These are phyloP conservation scores for Unio delphinus DNA, from an alignment of 2,888 invertebrate species.

Conservation along the genomic window DNA sequence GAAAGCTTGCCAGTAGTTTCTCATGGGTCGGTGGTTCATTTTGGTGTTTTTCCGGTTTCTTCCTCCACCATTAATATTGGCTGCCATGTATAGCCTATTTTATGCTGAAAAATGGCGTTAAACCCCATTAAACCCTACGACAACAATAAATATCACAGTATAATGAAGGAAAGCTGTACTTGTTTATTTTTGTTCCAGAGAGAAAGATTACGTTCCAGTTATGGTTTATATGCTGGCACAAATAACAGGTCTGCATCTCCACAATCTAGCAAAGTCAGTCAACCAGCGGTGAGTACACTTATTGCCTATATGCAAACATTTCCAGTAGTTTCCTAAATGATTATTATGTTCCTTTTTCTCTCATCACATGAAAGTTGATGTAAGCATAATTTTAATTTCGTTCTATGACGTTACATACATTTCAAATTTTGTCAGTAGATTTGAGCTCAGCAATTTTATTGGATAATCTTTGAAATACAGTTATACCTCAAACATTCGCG, in stretches of 20 bases:
- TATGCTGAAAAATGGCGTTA: too few relatives aligned
- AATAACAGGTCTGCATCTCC: slow-evolving; percentile 7
- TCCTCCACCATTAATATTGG: too few relatives aligned
- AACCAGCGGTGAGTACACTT: slow-evolving; percentile 30
- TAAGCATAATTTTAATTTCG: not conserved
- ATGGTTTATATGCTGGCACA: slow-evolving; percentile 50
- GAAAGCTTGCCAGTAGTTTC: too few relatives aligned
- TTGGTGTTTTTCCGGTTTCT: too few relatives aligned
- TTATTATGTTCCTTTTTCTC: not conserved
- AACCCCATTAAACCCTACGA: too few relatives aligned
- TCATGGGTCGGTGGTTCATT: too few relatives aligned
- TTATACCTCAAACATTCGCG: too few relatives aligned
- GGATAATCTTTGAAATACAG: too few relatives aligned
- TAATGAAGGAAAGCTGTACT: not conserved
- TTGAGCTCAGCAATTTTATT: not conserved
- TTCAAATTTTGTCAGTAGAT: not conserved
- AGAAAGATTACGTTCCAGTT: slow-evolving; percentile 54
- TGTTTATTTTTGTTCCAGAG: slow-evolving; percentile 39
- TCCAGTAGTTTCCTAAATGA: slow-evolving; percentile 1
- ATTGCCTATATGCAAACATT: not conserved
- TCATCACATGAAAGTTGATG: not conserved
- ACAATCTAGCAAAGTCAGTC: slow-evolving; percentile 8
- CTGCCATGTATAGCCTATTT: too few relatives aligned
- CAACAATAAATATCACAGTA: too few relatives aligned
- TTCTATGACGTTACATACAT: not conserved